Percentiles rank a stretch among this genome's conserved stretches.
These are phyloP conservation scores for Terebella lapidaria DNA, from an alignment of 2,888 invertebrate genomes.

Conservation along the genomic window DNA sequence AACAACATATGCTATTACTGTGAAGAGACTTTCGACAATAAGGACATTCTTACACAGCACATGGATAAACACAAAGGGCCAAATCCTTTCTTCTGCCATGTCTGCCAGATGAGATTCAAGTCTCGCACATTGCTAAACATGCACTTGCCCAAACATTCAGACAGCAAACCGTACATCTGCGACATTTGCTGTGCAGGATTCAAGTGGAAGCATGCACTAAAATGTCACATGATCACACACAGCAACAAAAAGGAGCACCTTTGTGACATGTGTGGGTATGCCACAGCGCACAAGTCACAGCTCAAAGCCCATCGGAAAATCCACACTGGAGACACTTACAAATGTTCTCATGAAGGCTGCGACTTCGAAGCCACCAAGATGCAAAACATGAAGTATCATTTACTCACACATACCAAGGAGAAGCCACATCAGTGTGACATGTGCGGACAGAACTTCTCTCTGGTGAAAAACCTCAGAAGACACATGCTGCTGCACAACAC, in stretches of 20 bases:
- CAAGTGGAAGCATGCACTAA: slow-evolving; percentile 61
- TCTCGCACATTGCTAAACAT: slow-evolving; percentile 56
- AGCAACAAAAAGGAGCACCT: slow-evolving; percentile 59
- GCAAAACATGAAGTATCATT: slow-evolving; percentile 59
- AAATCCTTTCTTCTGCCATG: slow-evolving; percentile 57
- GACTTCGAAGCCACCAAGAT: slow-evolving; percentile 55
- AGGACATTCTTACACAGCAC: slow-evolving; percentile 48
- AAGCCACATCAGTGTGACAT: slow-evolving; percentile 60
- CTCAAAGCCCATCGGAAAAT: slow-evolving; percentile 58
- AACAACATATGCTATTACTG: slow-evolving; percentile 50
- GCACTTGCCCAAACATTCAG: slow-evolving; percentile 60
- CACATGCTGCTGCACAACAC: slow-evolving; percentile 50
- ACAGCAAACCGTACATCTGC: slow-evolving; percentile 58
- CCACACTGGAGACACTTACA: slow-evolving; percentile 58
- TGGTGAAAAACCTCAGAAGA: slow-evolving; percentile 58
- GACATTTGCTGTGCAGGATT: slow-evolving; percentile 58
- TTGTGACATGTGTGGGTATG: slow-evolving; percentile 61
- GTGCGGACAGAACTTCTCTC: slow-evolving; percentile 60
- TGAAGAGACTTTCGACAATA: slow-evolving; percentile 39
- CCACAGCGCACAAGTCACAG: slow-evolving; percentile 59
- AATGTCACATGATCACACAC: slow-evolving; percentile 52
- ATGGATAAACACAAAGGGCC: slow-evolving; percentile 54
- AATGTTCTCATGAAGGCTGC: slow-evolving; percentile 57
- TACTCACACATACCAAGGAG: slow-evolving; percentile 59
- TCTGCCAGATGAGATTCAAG: slow-evolving; percentile 57